Base-by-base conservation (phyloP, 2,888 invertebrate genomes). In the Chesias legatella region DNA sequence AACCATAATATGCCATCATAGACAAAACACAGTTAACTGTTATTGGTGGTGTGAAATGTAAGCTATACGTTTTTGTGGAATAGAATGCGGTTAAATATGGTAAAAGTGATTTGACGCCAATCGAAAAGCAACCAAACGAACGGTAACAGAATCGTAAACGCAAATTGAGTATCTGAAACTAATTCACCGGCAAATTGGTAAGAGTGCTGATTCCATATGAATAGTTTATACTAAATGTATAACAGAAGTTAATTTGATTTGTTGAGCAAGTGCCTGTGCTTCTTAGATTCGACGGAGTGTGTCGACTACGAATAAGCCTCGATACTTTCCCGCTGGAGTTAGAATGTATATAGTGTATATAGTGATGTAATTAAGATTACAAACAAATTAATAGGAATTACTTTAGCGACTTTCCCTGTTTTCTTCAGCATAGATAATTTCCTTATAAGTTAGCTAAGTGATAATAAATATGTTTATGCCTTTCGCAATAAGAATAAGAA, bases 141-240 rank as follows among this genome's bases (percentile, higher is more conserved):
- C 68, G 63, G 67, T 66, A 69, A 67, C 61, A 52, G 54, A 65
- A 60, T 65, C 59, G 58, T 68, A 64, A 73, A 72, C 63, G 67
- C 51, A 51, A 54, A 57, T 59, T 51, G 51, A 52, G 58, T 64
- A 63, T 66, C 65, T 67, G 63, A 41, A 54, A 59, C 63, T 76
- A 77, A 77, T 67, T 60, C 59, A 61, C 63, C 72, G 64, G 54
- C 50, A 73, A 79, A 79, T 78, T 74, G 73, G 70, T 72, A 72
- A 73, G 63, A 75, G 68, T 61, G 56, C 55, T 58, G 58, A 64
- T 58, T 62, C 53, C 60, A 58, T 65, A 63, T 63, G 61, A 63
- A 60, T 47, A 62, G 51, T 67, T 67, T 72, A 67, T 56, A 61
- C 45, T 35, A 48, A 47, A 66, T 56, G 66, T 60, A 58, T 63